Conservation (phyloP, 2,888 invertebrate species). For the Frankliniella fusca region DNA sequence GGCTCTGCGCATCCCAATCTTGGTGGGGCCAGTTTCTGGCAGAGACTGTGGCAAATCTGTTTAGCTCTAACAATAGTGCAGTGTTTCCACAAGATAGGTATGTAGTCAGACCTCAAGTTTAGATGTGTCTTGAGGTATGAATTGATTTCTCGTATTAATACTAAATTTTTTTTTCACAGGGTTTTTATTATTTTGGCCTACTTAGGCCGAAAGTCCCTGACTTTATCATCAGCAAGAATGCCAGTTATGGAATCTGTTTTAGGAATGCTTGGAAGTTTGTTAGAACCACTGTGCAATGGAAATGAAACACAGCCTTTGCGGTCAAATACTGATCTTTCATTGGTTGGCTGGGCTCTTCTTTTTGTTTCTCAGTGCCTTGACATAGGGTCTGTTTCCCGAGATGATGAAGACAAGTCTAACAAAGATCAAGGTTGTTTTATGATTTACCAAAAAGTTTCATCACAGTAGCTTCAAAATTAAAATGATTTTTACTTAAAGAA, state of each 20-base stretch:
- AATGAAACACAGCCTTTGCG: conserved; percentile 42
- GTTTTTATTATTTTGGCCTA: conserved; percentile 83
- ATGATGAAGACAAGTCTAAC: conserved; percentile 47
- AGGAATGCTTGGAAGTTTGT: conserved; percentile 56
- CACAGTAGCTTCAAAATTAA: not conserved
- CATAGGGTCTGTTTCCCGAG: conserved; percentile 31
- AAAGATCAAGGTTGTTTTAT: conserved; percentile 42
- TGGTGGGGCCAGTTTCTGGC: conserved; percentile 94
- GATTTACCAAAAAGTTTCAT: too few relatives aligned
- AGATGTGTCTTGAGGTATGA: not conserved
- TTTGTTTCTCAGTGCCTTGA: conserved; percentile 71
- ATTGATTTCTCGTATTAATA: not conserved
- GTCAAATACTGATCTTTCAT: conserved; percentile 58
- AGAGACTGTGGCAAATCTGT: conserved; percentile 71
- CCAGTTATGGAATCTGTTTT: conserved; percentile 62
- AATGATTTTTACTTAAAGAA: not conserved
- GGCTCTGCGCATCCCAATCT: conserved; percentile 66
- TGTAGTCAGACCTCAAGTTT: not conserved
- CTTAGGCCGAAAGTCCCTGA: conserved; percentile 74
- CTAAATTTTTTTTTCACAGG: conserved; percentile 48
- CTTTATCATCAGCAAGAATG: conserved; percentile 52
- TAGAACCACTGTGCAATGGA: conserved; percentile 52
- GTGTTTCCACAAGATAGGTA: conserved; percentile 84
- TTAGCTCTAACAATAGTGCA: conserved; percentile 70
- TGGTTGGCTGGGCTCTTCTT: conserved; percentile 71